Evolutionary conservation across 2,797 vertebrate species (phyloP).

Genomic region (Sebastiscus albofasciatus): DNA sequence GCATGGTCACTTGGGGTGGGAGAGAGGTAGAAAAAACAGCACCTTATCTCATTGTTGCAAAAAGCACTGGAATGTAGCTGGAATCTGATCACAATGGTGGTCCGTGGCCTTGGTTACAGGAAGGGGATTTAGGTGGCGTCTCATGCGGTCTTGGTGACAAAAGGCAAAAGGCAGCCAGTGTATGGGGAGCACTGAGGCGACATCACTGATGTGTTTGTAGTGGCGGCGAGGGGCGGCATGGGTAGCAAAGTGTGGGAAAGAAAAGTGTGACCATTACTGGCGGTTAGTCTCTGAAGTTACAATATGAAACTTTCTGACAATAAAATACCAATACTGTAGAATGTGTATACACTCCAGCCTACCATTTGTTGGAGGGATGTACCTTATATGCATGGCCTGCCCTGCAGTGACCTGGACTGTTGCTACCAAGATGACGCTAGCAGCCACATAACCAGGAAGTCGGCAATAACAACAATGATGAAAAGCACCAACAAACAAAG

Average conservation of each 20-base stretch:
- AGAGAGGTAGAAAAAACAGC: constrained; percentile 49
- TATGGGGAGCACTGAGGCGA: constrained; percentile 57
- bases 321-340: neutral
- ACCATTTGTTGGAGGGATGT: neutral
- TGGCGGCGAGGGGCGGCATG: neutral
- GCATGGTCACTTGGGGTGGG: constrained; percentile 19
- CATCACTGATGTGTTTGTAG: constrained; percentile 23
- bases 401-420: neutral
- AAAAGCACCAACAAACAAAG: constrained; percentile 10
- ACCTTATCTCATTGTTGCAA: constrained; percentile 74
- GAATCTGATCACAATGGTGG: constrained; percentile 75
- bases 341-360: neutral
- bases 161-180: constrained; percentile 60
- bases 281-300: neutral
- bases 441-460: neutral
- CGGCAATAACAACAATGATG: neutral
- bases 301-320: neutral
- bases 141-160: constrained; percentile 68
- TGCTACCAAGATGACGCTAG: neutral
- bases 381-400: neutral
- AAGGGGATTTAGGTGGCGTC: constrained; percentile 78
- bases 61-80: constrained; percentile 70
- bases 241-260: constrained; percentile 42
- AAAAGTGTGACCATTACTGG: neutral
- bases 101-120: constrained; percentile 72